A percentile compares a stretch with the other conserved stretches of the same genome.
These are phyloP conservation scores for Drosophila tsacasi DNA, from an alignment of 1,140 invertebrate species.

Conservation along the genomic window DNA sequence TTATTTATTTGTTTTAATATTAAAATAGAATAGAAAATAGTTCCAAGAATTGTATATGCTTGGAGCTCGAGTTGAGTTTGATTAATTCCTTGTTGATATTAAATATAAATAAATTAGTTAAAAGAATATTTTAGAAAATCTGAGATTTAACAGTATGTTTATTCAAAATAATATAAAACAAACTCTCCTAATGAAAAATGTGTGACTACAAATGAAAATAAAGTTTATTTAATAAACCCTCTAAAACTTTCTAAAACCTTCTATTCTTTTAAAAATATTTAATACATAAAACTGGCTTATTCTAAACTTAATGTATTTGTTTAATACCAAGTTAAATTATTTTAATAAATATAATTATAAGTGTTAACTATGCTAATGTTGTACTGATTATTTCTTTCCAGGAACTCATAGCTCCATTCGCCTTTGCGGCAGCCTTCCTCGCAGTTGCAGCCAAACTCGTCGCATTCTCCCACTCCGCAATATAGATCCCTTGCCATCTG, in stretches of 20 bases:
- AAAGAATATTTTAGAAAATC: background rate
- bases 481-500: background rate
- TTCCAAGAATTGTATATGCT: no score
- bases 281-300: background rate
- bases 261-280: no score
- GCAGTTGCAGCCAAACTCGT: background rate
- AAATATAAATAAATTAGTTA: background rate
- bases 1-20: background rate
- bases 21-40: no score
- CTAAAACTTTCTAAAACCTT: no score
- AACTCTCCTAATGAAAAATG: background rate
- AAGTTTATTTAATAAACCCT: no score
- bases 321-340: background rate
- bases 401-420: background rate
- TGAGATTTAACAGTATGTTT: background rate
- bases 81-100: background rate
- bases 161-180: background rate
- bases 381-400: background rate
- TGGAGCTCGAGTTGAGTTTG: background rate
- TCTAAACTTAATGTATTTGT: background rate
- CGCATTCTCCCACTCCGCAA: background rate
- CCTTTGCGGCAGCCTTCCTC: background rate
- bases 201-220: background rate
- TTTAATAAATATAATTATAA: background rate
- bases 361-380: slow-evolving; percentile 1